These are phyloP conservation scores for Cosmorhoe ocellata DNA, from an alignment of 2,888 invertebrate genomes.

Conservation along the genomic window DNA sequence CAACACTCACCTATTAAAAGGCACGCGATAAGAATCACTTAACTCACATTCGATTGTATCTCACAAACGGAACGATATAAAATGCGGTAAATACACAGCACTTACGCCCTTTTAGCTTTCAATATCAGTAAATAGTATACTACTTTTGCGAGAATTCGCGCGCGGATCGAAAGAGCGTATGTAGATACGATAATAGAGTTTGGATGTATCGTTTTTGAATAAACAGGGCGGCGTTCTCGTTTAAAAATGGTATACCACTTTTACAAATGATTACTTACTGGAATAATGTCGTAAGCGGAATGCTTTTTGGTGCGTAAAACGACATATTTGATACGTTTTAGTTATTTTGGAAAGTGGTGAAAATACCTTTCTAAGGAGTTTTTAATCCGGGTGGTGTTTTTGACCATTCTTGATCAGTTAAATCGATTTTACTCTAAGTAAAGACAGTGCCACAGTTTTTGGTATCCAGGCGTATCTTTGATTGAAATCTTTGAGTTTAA, in stretches of 20 bases:
- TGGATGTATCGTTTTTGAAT: constrained; percentile 49
- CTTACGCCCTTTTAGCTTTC: constrained; percentile 46
- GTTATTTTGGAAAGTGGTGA: constrained; percentile 49
- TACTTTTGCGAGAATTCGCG: constrained; percentile 52
- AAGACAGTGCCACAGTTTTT: no score
- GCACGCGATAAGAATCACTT: constrained; percentile 30
- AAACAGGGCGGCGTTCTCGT: constrained; percentile 45
- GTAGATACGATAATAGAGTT: constrained; percentile 30
- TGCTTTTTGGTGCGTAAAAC: constrained; percentile 21
- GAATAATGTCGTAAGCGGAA: constrained; percentile 43
- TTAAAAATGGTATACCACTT: constrained; percentile 71
- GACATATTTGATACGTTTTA: constrained; percentile 26
- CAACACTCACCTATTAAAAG: constrained; percentile 28
- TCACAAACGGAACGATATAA: not conserved
- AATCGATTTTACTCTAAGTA: no score
- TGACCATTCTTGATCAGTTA: constrained; percentile 1
- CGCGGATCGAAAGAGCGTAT: constrained; percentile 44
- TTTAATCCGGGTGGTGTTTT: constrained; percentile 4
- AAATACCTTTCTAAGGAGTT: constrained; percentile 29
- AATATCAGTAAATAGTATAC: constrained; percentile 59
- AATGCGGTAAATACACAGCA: constrained; percentile 2
- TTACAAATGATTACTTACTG: constrained; percentile 30
- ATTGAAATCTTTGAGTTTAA: no score
- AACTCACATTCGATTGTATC: constrained; percentile 4
- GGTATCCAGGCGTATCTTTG: no score